Conservation (phyloP, 1,140 invertebrate species). For the Mizuhopecten yessoensis region DNA sequence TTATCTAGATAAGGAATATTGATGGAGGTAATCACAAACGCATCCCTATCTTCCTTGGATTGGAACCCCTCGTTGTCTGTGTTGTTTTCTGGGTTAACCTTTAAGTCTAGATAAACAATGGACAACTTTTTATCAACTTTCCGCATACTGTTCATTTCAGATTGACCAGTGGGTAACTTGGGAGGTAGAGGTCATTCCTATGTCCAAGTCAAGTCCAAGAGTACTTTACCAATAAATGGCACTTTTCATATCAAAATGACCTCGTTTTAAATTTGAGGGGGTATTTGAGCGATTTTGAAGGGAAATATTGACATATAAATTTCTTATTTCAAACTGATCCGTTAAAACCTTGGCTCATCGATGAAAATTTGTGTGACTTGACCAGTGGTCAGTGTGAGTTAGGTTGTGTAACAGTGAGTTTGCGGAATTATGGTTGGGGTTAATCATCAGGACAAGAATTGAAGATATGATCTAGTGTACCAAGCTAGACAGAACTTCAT, state of each 20-base stretch:
- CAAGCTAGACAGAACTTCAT: neutral
- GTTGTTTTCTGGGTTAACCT: constrained; percentile 26
- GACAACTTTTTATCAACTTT: neutral
- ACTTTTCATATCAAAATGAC: neutral
- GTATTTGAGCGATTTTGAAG: neutral
- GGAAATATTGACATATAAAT: neutral
- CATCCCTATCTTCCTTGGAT: neutral
- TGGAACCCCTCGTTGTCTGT: neutral
- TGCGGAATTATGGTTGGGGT: neutral
- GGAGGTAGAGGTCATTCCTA: neutral
- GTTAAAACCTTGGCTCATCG: neutral
- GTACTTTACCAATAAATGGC: neutral
- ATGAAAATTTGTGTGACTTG: neutral
- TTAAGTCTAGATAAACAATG: neutral
- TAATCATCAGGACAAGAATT: too few species aligned
- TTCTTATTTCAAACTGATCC: neutral
- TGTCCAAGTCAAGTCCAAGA: neutral
- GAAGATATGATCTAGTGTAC: neutral
- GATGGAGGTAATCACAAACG: neutral
- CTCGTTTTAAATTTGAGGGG: neutral
- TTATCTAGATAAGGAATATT: neutral
- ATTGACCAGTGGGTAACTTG: neutral
- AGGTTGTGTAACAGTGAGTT: neutral
- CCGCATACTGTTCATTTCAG: constrained; percentile 16
- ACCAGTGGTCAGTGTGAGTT: too few species aligned